These are phyloP conservation scores for Hippopotamus amphibius DNA, from an alignment of 2,113 vertebrate species.

Conservation along the genomic window DNA sequence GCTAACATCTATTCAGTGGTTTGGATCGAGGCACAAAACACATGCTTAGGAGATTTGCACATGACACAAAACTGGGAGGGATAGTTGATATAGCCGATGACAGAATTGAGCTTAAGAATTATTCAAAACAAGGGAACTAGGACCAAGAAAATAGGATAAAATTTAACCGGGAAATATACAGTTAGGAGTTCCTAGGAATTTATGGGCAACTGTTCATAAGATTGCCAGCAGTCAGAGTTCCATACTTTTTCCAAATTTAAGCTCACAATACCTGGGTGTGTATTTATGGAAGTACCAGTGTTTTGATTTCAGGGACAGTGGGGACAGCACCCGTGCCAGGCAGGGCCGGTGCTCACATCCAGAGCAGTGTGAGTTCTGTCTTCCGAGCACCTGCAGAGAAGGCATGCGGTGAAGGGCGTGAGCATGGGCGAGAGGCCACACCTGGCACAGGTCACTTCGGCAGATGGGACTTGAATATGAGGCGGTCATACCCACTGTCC, in stretches of 20 bases:
- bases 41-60: background rate
- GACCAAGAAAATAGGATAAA: background rate
- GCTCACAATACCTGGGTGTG: rapidly evolving
- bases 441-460: background rate
- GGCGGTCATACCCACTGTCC: rapidly evolving
- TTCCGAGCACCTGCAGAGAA: background rate
- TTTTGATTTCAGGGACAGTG: background rate
- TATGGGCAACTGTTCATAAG: rapidly evolving
- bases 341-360: rapidly evolving
- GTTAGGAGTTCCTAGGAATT: too few relatives aligned
- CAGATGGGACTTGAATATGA: rapidly evolving
- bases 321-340: too few relatives aligned
- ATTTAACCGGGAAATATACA: rapidly evolving
- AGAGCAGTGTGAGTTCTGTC: background rate
- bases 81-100: background rate
- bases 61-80: background rate
- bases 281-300: rapidly evolving
- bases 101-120: background rate
- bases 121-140: background rate
- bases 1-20: background rate
- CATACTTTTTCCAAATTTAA: background rate
- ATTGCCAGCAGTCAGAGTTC: background rate
- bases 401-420: rapidly evolving
- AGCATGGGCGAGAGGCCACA: rapidly evolving
- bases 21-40: background rate